Base-by-base conservation (phyloP, 2,797 vertebrate genomes). In the Lithobates pipiens region DNA sequence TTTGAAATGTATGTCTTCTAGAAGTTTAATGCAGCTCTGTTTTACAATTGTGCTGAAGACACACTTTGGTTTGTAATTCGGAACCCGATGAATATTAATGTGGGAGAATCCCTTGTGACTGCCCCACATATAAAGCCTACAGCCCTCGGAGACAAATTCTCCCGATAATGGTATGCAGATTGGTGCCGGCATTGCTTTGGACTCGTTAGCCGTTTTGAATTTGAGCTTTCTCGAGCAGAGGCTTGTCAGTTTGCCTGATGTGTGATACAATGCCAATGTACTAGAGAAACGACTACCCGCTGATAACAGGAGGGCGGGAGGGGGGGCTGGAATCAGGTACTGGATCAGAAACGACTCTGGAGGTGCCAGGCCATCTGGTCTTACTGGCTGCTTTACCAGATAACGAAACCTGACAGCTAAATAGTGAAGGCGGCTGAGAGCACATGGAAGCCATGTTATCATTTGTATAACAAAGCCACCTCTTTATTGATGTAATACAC, bases 281-380 rank as follows among this genome's bases (percentile, higher is more conserved):
- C 63, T 44, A 67, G 44, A 54, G 61, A 34, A 54, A 11, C 15
- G 54, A 74, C 80, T 74, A 32, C 15, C 46, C 13, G 44, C 50
- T n/a, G n/a, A 32, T 61, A 81, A 34, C 46, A 16, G 69, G n/a
- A 71, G 50, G 34, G 25, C 7, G 42, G 54, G 72, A 72, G 50
- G 34, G 54, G 54, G 50, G 34, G 39, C 8, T 75, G 54, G 80
- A 72, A 34, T 34, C 61, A 21, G 25, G 9, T 70, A n/a, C 82
- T 75, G 73, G 82, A 76, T 10, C 54, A 61, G 54, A 61, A 61
- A 61, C 21, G 1, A 21, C 54, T 23, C 54, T 61, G 21, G 54
- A 23, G 21, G 42, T 27, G 61, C 57, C 81, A 68, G 46, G 73
- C 73, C 82, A 83, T 76, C 82, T 83, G 82, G 54, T 32, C 63